phyloP scores from a whole-genome alignment of 2,888 invertebrate species.

The Zootermopsis nevadensis region DNA sequence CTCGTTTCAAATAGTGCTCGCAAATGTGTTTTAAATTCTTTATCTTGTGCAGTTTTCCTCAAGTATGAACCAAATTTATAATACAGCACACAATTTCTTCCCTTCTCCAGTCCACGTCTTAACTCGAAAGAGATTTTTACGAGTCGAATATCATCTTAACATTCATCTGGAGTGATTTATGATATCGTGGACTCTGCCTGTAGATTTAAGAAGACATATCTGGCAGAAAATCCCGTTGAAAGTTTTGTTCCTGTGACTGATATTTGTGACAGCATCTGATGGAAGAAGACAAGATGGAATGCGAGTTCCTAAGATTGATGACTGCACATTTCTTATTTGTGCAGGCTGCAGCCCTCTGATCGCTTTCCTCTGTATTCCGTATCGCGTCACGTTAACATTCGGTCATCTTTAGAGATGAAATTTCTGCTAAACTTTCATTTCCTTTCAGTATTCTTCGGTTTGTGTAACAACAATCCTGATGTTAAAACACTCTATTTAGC shows the following conservation, averaged over 20 bases:
- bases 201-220: conserved; percentile 18
- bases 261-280: conserved; percentile 21
- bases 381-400: not conserved
- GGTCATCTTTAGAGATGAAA: not conserved
- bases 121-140: not conserved
- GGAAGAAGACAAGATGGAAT: not conserved
- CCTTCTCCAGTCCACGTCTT: no score
- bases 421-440: no score
- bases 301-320: conserved; percentile 6
- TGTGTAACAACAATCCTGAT: no score
- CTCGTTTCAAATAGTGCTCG: no score
- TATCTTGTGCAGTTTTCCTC: no score
- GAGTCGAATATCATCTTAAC: not conserved
- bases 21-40: no score
- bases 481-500: no score
- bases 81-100: no score
- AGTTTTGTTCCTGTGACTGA: conserved; percentile 9
- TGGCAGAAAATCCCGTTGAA: not conserved
- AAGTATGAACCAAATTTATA: no score
- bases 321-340: conserved; percentile 27
- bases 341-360: not conserved
- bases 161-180: not conserved
- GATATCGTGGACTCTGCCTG: not conserved
- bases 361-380: not conserved
- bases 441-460: no score